Evolutionary conservation across 2,888 invertebrate species (phyloP), one percentile per base, ranked within the genome.

Genomic region (Dolomedes plantarius): DNA sequence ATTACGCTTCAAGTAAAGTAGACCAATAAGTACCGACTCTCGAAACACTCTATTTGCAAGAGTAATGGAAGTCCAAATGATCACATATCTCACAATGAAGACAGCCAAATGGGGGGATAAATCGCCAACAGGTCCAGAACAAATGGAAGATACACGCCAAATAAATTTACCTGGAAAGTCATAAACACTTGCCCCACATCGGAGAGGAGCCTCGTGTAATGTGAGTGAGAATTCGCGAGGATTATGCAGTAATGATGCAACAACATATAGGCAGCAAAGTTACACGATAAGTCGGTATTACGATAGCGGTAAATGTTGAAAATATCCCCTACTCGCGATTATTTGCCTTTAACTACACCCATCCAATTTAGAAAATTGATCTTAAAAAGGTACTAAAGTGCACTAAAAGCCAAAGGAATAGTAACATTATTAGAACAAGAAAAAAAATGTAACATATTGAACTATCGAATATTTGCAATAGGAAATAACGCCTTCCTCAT

Each of bases 111-210:
- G 2, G 13, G n/a, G 29, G 2, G 65, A 65, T 65, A 65, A 31
- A 16, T 29, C 65, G 65, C 65, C 65, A 65, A 65, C 16, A 36
- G 50, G n/a, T 50, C n/a, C 6, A 7, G 13, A n/a, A 16, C 13
- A 16, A 6, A 6, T 50, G 3, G 16, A 56, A 56, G 13, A 3
- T 23, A 56, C 2, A 11, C 56, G 56, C 56, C 65, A 31, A 65
- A 65, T 65, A 65, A 65, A 16, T 65, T 29, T 65, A 65, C 65
- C 65, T 65, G 29, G 29, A 29, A 29, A 29, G 31, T 9, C 65
- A 29, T 23, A 56, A 56, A 56, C 56, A 56, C 5, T 56, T 56
- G 7, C 5, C 56, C 46, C 46, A 16, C 16, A 27, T 11, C 5
- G 7, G 62, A 62, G 27, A 9, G 27, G 62, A 28, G 27, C 27